Evolutionary conservation across 2,888 invertebrate species (phyloP), one percentile per base, ranked within the genome.

Genomic region (Alentia gelatinosa): DNA sequence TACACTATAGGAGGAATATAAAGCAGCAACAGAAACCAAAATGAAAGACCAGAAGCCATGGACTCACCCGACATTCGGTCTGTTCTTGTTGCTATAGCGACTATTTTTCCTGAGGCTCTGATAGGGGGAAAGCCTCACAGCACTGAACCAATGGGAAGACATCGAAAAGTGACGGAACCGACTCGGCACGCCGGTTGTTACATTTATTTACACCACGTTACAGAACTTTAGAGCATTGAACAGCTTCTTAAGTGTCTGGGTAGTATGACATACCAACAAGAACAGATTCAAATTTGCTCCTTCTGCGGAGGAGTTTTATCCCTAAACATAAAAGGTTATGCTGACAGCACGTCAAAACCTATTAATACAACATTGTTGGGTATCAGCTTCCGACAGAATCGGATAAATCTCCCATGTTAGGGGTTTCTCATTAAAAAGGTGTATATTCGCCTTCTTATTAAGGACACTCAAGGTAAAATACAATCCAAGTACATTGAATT

Each of bases 41-140:
- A 86, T 47, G 19, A 47, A 86, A 47, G 86, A 86, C 86, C 86
- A 86, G 50, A 47, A 86, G 86, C 86, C 86, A 86, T 47, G 86
- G 86, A 90, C 89, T 90, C 89, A 90, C 89, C 89, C 89, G 75
- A 30, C 89, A 89, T 50, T 83, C 89, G 47, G 47, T 89, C 50
- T 89, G 89, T 89, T 89, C 89, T 89, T 89, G 89, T 89, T 89
- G 89, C 89, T 89, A 39, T 63, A 47, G 88, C 26, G 39, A 89
- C 63, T 89, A 68, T 39, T n/a, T 89, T 68, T 63, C 63, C 89
- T 30, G 33, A 88, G 88, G 30, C 88, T 83, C 83, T 30, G 39
- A 40, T 83, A 83, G 83, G 39, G 39, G 39, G 79, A 37, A 12
- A n/a, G 47, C 86, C 47, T 47, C 86, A 47, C 86, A 86, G 79